Evolutionary conservation across 1,140 invertebrate species (phyloP), one percentile per base, ranked within the genome.

Genomic region (Drosophila santomea): DNA sequence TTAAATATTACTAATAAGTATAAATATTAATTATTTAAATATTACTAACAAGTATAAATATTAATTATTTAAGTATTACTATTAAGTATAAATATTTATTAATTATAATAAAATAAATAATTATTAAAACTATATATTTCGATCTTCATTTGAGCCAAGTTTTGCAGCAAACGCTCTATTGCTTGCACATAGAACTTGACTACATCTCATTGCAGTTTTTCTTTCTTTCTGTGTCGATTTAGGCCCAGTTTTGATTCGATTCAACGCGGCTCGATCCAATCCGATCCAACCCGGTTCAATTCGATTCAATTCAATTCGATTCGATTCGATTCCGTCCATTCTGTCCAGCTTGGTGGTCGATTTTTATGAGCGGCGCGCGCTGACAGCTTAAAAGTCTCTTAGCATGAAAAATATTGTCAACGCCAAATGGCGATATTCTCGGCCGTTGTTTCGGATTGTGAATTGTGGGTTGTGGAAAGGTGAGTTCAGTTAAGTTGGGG

Each of bases 301-400:
- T 7, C 14, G 25, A 48, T 62, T 4, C 60, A 44, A 50, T 67
- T 17, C 59, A 32, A 47, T 47, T 36, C 45, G 32, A 38, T 61
- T 38, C 45, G 20, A 64, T 36, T 25, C 61, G 23, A 47, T 59
- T 14, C 60, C 57, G 64, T 68, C 56, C 72, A 69, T 45, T 51
- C 63, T 38, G 73, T 45, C 62, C 68, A 45, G 64, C 63, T 74
- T 52, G 82, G 82, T 86, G 83, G 84, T 80, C 83, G 75, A 88
- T 88, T 89, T 88, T 88, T 88, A 88, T 88, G 83, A 88, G 84
- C 83, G 63, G 54, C 79, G 76, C 56, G 66, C 63, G 83, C 74
- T 88, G 83, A 88, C 83, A 88, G 84, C 83, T 88, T 88, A 88
- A 88, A 88, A 88, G 83, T 83, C 84, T 88, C 80, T 88, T 89